Base-by-base conservation (phyloP, 1,140 invertebrate species). In the Neodiprion pinetum region DNA sequence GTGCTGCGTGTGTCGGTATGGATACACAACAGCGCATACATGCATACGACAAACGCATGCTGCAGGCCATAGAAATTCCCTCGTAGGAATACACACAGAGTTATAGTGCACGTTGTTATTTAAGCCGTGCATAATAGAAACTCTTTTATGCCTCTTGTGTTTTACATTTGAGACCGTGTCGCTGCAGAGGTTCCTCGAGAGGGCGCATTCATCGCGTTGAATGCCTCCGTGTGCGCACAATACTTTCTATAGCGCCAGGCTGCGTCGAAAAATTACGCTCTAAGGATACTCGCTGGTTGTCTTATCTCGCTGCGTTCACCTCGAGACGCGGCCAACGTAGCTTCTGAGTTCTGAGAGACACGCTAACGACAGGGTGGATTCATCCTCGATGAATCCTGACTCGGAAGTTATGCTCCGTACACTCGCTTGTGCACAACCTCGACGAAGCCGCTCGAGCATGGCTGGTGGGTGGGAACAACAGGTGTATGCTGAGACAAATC, bases 61-160 rank as follows among this genome's bases (percentile, higher is more conserved):
- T 40, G 28, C 53, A 61, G 7, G 11, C 53, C 53, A 61, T 61
- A 11, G 53, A 61, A 61, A 61, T 61, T 61, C n/a, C n/a, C 53
- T 61, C 53, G 53, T 61, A 61, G 53, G 28, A 61, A 61, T 61
- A 61, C 53, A 40, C 28, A 40, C 28, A 40, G 28, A 61, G 53
- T 61, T 61, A 12, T 61, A 61, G 53, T 61, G n/a, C 69, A 76
- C 77, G 80, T 82, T 86, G 86, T 87, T 87, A 87, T 88, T 88
- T 87, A 88, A 88, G 83, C 85, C 83, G 83, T 83, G 81, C 83
- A 85, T 85, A 86, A 87, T 86, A 80, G 83, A 82, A 83, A 86
- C 83, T 88, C 85, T 88, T 88, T 87, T 86, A 87, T 88, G 80
- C 79, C 85, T 83, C 84, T 86, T 86, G 79, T 88, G 84, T 87